Evolutionary conservation across 2,113 vertebrate species (phyloP).

Genomic region (Heterocephalus glaber): DNA sequence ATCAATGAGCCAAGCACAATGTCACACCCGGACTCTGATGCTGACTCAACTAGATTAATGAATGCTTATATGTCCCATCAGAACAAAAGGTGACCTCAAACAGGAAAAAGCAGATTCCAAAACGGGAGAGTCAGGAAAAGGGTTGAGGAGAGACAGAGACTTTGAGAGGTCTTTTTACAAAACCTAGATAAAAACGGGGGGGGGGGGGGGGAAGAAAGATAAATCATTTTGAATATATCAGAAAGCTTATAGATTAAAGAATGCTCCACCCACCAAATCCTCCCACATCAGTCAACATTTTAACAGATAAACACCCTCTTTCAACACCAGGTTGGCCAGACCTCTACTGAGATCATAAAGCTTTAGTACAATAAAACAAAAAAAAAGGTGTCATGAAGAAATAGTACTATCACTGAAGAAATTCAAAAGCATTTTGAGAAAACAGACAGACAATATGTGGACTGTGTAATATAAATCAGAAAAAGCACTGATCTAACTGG

Average conservation of each 20-base stretch:
- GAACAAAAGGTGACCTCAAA: neutral
- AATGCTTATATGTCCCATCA: neutral
- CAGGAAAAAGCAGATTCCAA: neutral
- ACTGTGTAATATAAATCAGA: neutral
- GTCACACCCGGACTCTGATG: neutral
- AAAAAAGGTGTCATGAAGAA: neutral
- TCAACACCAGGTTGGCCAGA: neutral
- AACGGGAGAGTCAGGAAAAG: neutral
- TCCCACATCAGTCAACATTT: neutral
- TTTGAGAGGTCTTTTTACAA: neutral
- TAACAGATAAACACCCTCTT: neutral
- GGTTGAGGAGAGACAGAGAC: neutral
- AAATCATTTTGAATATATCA: neutral
- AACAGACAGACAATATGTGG: neutral
- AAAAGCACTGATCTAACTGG: neutral
- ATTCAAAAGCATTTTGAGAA: neutral
- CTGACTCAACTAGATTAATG: neutral
- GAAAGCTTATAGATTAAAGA: constrained; percentile 32
- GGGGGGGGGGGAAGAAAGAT: neutral
- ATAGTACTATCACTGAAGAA: neutral
- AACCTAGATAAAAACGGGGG: neutral
- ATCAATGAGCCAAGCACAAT: neutral
- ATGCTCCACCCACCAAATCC: neutral
- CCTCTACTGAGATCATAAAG: neutral
- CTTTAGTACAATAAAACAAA: neutral